Conservation (phyloP, 2,797 vertebrate species). For the Melanotaenia maccullochi region DNA sequence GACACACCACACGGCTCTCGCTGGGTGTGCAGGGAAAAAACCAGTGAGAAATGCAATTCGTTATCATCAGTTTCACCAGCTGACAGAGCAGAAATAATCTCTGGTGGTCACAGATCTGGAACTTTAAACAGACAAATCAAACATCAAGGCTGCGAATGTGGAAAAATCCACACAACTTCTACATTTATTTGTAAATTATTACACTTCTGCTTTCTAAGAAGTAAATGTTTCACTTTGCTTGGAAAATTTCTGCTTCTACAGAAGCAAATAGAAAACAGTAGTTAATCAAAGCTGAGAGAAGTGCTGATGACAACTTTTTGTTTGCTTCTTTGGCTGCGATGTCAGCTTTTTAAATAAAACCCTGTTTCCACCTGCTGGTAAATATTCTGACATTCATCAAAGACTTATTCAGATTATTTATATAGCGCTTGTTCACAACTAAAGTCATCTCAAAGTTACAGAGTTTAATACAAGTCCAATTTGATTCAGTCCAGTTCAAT, state of each 20-base stretch:
- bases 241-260: background rate
- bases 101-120: background rate
- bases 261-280: background rate
- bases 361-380: background rate
- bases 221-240: background rate
- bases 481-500: too few species aligned
- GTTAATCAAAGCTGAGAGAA: background rate
- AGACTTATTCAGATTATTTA: background rate
- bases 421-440: too few species aligned
- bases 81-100: slow-evolving; percentile 29
- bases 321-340: background rate
- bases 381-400: background rate
- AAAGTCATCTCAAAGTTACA: too few species aligned
- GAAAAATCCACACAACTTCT: background rate
- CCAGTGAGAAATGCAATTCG: slow-evolving; percentile 19
- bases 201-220: background rate
- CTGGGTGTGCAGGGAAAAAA: slow-evolving; percentile 12
- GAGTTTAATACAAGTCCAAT: too few species aligned
- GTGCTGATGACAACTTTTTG: background rate
- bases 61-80: slow-evolving; percentile 32
- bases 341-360: background rate
- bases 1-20: background rate
- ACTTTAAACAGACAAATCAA: background rate
- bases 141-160: background rate
- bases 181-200: too few species aligned